Conservation (phyloP, 2,113 vertebrate genomes). For the Eudyptes chrysolophus region DNA sequence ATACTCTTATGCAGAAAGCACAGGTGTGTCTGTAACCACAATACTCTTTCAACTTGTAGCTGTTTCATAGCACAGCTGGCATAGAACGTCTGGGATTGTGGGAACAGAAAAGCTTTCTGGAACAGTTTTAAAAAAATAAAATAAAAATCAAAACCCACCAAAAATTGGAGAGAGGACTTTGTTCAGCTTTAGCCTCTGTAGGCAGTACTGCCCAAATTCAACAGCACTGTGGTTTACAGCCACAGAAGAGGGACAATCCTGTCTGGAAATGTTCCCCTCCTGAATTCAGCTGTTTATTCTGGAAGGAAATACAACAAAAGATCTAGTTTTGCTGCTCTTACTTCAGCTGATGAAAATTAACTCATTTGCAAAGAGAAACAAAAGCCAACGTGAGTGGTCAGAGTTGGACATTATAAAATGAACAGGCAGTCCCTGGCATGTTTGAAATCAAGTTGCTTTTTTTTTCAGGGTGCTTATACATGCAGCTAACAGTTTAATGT, state of each 20-base stretch:
- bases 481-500: not conserved
- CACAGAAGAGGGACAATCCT: not conserved
- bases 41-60: not conserved
- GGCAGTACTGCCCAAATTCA: not conserved
- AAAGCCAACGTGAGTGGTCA: not conserved
- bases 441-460: not conserved
- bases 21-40: not conserved
- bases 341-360: not conserved
- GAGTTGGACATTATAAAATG: not conserved
- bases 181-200: not conserved
- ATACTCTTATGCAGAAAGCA: not conserved
- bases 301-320: not conserved
- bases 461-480: not conserved
- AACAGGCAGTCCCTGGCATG: not conserved
- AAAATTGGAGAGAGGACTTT: not conserved
- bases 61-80: not conserved
- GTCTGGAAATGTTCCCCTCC: not conserved
- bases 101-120: not conserved
- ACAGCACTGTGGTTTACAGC: not conserved
- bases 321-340: not conserved
- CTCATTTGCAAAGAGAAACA: not conserved
- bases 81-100: not conserved
- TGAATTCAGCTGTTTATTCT: not conserved
- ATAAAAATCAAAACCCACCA: accelerated
- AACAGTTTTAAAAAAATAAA: not conserved